These are phyloP conservation scores for Campoletis raptor DNA, from an alignment of 2,888 invertebrate genomes.

Conservation along the genomic window DNA sequence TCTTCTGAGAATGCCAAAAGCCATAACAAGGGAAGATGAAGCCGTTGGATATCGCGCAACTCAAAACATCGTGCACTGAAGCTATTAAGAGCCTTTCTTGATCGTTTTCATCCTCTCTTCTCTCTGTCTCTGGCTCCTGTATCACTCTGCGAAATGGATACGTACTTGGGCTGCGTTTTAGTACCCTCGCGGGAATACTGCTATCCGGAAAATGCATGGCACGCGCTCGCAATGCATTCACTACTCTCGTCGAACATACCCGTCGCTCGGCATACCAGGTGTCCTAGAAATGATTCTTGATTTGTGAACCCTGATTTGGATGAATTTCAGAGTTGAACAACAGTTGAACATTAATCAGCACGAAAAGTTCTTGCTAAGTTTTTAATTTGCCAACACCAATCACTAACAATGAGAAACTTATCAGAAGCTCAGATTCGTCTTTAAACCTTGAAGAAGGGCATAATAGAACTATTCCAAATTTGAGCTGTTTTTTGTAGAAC, in stretches of 20 bases:
- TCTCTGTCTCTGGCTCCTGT: not conserved
- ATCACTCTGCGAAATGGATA: slow-evolving; percentile 49
- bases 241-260: not conserved
- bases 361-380: not conserved
- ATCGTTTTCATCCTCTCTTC: slow-evolving; percentile 15
- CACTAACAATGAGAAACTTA: not conserved
- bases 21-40: slow-evolving; percentile 45
- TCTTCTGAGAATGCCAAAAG: not conserved
- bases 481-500: not conserved
- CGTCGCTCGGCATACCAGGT: not conserved
- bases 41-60: slow-evolving; percentile 4
- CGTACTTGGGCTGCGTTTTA: slow-evolving; percentile 58
- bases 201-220: slow-evolving; percentile 26
- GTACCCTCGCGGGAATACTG: slow-evolving; percentile 55
- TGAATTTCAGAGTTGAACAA: not conserved
- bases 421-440: not conserved
- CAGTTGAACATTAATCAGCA: not conserved
- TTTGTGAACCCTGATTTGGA: not conserved
- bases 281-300: not conserved
- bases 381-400: not conserved
- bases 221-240: slow-evolving; percentile 47
- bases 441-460: not conserved
- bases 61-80: slow-evolving; percentile 10
- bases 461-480: not conserved
- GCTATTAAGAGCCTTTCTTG: slow-evolving; percentile 31